Base-by-base conservation (phyloP, 2,888 invertebrate genomes). In the Linnaemya tessellans region DNA sequence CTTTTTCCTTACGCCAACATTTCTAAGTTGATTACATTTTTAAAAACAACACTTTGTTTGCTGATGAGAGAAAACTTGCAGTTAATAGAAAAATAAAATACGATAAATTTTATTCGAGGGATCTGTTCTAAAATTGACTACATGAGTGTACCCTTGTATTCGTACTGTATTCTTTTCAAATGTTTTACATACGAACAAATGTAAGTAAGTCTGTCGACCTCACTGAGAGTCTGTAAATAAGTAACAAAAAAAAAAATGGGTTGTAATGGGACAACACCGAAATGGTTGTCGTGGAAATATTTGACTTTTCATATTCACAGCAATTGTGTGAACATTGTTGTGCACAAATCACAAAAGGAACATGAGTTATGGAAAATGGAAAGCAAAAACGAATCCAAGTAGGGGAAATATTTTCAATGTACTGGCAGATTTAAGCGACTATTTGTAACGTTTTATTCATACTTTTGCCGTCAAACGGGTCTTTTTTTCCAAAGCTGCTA, bases 251-350 rank as follows among this genome's bases (percentile, higher is more conserved):
- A 30, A 54, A n/a, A 60, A 54, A 46, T 75, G 43, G 60, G 30
- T 51, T 77, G 77, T 58, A 58, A 82, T 82, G 82, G 82, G 82
- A 78, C 78, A 83, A 83, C 82, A 78, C 10, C 18, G 51, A 78
- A 64, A 60, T 65, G 58, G 65, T 78, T 83, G 71, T 80, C 85
- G 82, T 85, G 82, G 82, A 85, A 85, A 80, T 67, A 75, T 79
- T 80, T 71, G 79, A 85, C 75, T 82, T 80, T 82, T 75, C 60
- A 49, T 35, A 82, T 85, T 85, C 85, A 82, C 85, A 85, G 85
- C 82, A 73, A 75, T 82, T 82, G 82, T 80, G 85, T 85, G 79
- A 82, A 82, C 79, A 62, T 54, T 67, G 18, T 35, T 81, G 56
- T 75, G 68, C 56, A 54, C 68, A 77, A 82, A 41, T 70, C 56